Evolutionary conservation across 2,888 invertebrate genomes (phyloP), one percentile per base, ranked within the genome.

Genomic region (Phengaris alcon): DNA sequence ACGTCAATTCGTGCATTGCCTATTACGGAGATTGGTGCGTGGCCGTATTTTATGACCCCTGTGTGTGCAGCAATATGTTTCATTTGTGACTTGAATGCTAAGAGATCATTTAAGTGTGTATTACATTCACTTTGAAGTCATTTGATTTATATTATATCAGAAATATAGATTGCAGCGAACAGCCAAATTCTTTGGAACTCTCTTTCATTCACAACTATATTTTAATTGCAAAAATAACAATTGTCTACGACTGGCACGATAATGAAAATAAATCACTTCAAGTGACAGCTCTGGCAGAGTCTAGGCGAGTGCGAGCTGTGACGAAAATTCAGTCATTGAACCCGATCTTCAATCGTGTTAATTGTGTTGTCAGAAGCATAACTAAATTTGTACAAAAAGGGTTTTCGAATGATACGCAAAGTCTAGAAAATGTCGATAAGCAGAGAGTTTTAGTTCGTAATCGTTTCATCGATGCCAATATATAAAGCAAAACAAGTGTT

Each of bases 251-350:
- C 83, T 82, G 82, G 85, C 78, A 83, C 85, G 82, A 86, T 88
- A 88, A 87, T 88, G 87, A 89, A 90, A 89, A 88, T 89, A 82
- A 88, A 88, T 87, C 90, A 91, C 88, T 88, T 90, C 88, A 80
- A 80, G 82, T 84, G 83, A 84, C 82, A 79, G 77, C 70, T 44
- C 70, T 72, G 70, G 70, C 68, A 68, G 75, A 54, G 52, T 69
- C 76, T 74, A 69, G 68, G 48, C 83, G 84, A 84, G 85, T 83
- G 85, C 85, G 83, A 82, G 84, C 85, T 84, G 85, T 88, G 89
- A 89, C 88, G 88, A 87, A 90, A 85, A 79, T 77, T 77, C 78
- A 83, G 82, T 78, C 82, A 75, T 79, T 83, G 80, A 82, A 82
- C 83, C 82, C 77, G 72, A 76, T 77, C 55, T 15, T 72, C 22